Evolutionary conservation across 2,888 invertebrate genomes (phyloP), one percentile per base, ranked within the genome.

Genomic region (Aricia artaxerxes): DNA sequence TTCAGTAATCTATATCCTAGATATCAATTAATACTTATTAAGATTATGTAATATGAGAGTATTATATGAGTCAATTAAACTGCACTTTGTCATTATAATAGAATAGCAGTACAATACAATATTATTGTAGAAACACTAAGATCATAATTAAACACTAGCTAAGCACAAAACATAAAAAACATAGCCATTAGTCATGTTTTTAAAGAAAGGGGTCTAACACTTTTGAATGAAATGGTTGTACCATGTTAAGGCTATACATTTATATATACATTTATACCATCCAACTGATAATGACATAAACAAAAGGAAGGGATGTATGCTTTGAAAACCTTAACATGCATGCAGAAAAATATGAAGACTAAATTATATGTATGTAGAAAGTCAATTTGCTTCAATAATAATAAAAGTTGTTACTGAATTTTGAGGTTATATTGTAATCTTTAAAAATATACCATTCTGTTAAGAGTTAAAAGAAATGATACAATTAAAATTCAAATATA

Each of bases 1-100:
- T 57, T 35, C 16, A 53, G 76, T 76, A 57, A 57, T 53, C 1
- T 35, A 76, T 53, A 76, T 16, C 76, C 2, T 16, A 35, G 53
- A 76, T 76, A 76, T 76, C 53, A 76, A 76, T 76, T 35, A 53
- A 53, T 31, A 31, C 31, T 2, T 76, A 76, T 76, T 76, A 76
- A 44, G 75, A 76, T 76, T 31, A 53, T 35, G 76, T 57, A 76
- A 76, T 53, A 57, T 76, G 76, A 76, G 76, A 31, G 11, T 49
- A 35, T 53, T 57, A 76, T 53, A 76, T 16, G 31, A 13, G 49
- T 53, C 7, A 53, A 35, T 76, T 75, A 75, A 69, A 69, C 31
- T 69, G 69, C 35, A 69, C 5, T 38, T 69, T 38, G 11, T 69
- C 11, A 69, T 69, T 64, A 4, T 11, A 13, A 31, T 64, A 31